phyloP scores from a whole-genome alignment of 2,113 vertebrate genomes.

The Bothrops jararaca region DNA sequence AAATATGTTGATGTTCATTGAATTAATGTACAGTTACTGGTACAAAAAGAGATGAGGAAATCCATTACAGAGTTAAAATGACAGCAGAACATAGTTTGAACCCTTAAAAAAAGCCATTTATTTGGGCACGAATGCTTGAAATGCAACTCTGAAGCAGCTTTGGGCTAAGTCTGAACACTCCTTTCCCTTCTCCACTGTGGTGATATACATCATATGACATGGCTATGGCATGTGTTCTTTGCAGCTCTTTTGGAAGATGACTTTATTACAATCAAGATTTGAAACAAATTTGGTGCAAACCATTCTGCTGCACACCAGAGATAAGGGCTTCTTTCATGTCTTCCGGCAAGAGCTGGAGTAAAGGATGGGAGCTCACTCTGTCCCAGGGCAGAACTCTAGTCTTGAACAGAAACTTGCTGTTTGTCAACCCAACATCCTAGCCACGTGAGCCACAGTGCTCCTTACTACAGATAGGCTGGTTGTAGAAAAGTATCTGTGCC shows the following conservation, averaged over 20 bases:
- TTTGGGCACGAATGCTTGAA: too few species aligned
- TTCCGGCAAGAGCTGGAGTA: neutral
- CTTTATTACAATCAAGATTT: neutral
- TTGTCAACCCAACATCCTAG: neutral
- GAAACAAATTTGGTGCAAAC: neutral
- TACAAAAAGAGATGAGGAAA: neutral
- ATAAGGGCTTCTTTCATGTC: neutral
- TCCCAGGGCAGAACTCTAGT: neutral
- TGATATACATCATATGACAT: neutral
- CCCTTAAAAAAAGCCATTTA: neutral
- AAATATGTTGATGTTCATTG: neutral
- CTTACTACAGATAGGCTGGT: neutral
- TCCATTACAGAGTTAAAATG: neutral
- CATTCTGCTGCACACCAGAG: neutral
- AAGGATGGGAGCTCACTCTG: neutral
- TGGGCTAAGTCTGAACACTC: neutral
- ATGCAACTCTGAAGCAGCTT: neutral
- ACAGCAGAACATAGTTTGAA: neutral
- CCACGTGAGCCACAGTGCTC: neutral
- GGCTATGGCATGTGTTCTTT: neutral
- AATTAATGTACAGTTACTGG: neutral
- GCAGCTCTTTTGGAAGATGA: neutral
- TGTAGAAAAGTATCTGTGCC: neutral
- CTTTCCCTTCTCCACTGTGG: neutral
- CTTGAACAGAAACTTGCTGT: neutral